phyloP scores from a whole-genome alignment of 2,888 invertebrate species.

The Antheraea yamamai region DNA sequence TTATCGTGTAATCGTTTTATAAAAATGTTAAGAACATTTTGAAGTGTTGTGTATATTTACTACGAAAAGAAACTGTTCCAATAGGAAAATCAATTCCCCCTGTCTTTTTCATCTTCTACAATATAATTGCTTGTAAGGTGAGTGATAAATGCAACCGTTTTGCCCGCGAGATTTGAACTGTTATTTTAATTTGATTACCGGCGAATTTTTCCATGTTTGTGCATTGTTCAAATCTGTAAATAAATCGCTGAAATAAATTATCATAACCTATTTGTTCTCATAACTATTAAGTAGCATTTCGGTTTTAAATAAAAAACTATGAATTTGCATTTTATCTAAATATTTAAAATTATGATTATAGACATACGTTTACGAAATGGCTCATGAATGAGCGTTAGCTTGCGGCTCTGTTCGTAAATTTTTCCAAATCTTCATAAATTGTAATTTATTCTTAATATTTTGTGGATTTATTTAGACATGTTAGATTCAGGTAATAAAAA shows the following conservation, averaged over 20 bases:
- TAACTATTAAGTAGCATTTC: neutral
- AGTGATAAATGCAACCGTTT: neutral
- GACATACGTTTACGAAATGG: neutral
- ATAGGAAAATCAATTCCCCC: neutral
- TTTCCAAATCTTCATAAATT: neutral
- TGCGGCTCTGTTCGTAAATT: neutral
- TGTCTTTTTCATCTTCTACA: neutral
- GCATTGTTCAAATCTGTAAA: neutral
- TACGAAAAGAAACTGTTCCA: neutral
- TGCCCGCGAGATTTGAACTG: constrained; percentile 8
- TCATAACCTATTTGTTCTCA: neutral
- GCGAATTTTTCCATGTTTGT: neutral
- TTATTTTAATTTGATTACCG: neutral
- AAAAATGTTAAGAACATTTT: neutral
- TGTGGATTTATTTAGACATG: neutral
- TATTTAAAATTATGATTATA: neutral
- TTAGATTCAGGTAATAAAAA: neutral
- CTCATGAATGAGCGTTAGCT: neutral
- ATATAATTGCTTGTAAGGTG: neutral
- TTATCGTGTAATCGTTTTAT: neutral
- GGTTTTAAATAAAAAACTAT: neutral
- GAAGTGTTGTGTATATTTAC: neutral
- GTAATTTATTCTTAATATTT: too few relatives aligned
- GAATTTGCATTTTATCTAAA: neutral
- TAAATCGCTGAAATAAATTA: neutral